A percentile compares a stretch with the other conserved stretches of the same genome.
phyloP scores from a whole-genome alignment of 2,113 vertebrate genomes.

The Tragelaphus buxtoni region DNA sequence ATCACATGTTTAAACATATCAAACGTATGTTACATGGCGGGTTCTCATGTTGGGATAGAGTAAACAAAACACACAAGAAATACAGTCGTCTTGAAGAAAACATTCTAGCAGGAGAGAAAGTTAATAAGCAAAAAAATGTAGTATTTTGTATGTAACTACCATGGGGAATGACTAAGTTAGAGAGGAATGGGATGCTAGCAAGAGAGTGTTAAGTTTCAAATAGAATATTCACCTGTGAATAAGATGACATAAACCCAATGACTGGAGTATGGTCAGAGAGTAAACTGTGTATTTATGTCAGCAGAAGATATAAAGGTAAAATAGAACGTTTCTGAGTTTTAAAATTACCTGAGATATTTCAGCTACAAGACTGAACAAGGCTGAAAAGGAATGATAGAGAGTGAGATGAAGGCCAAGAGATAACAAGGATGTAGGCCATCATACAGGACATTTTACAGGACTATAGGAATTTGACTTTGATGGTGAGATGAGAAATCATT shows the following conservation, averaged over 20 bases:
- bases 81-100: not conserved
- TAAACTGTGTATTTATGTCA: not conserved
- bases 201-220: not conserved
- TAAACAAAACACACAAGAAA: not conserved
- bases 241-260: not conserved
- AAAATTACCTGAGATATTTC: not conserved
- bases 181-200: not conserved
- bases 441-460: not conserved
- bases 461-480: not conserved
- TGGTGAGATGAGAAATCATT: not conserved
- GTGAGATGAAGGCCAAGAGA: not conserved
- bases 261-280: not conserved
- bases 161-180: not conserved
- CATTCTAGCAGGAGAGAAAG: not conserved
- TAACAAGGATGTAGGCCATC: not conserved
- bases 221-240: not conserved
- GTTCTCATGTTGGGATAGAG: not conserved
- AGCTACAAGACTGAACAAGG: not conserved
- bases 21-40: not conserved
- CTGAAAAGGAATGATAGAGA: not conserved
- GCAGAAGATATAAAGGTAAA: not conserved
- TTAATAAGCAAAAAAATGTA: not conserved
- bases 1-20: conserved; percentile 1
- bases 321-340: not conserved
- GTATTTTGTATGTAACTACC: not conserved